Evolutionary conservation across 2,797 vertebrate genomes (phyloP), one percentile per base, ranked within the genome.

Genomic region (Carduelis carduelis): DNA sequence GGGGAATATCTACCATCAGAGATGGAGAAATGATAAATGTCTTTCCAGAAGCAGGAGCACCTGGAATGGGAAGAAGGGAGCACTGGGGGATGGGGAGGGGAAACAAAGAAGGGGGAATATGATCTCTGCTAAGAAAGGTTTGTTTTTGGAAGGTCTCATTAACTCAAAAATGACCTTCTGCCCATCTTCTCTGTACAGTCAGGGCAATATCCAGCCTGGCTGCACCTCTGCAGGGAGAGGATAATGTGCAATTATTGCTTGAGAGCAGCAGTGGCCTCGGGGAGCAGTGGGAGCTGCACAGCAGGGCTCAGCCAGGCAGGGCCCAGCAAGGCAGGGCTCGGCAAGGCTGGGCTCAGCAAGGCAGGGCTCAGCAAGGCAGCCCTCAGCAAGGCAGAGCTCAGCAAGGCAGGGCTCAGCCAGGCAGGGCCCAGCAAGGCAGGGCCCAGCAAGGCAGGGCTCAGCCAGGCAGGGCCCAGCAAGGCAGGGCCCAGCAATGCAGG

Each of bases 1-100:
- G 8, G 14, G 6, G 30, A 2, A 3, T 11, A 53, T 71, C 86
- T 80, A 57, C 91, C 0, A 0, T 90, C 61, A 85, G 93, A 95
- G 95, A 94, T 93, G 68, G 82, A 95, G 76, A 94, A 95, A 95
- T 97, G 94, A 97, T 96, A 96, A 96, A 96, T 84, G 59, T 76
- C 56, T 72, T 95, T 94, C 69, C 87, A 90, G 81, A 89, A 95
- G 85, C 79, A 93, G 91, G 85, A 93, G 81, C 88, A 94, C 81
- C 90, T 96, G 95, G 90, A 95, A 91, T 60, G 78, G 57, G 78
- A 89, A 75, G 50, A 83, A 90, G 57, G 34, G 35, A 89, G 13
- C 23, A 26, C 47, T 75, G 52, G 27, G 37, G 16, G 18, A 78
- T 6, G 0, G 19, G 32, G 15, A 93, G 7, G 39, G 28, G 53